Conservation (phyloP, 2,888 invertebrate species). For the Xylocampa areola region DNA sequence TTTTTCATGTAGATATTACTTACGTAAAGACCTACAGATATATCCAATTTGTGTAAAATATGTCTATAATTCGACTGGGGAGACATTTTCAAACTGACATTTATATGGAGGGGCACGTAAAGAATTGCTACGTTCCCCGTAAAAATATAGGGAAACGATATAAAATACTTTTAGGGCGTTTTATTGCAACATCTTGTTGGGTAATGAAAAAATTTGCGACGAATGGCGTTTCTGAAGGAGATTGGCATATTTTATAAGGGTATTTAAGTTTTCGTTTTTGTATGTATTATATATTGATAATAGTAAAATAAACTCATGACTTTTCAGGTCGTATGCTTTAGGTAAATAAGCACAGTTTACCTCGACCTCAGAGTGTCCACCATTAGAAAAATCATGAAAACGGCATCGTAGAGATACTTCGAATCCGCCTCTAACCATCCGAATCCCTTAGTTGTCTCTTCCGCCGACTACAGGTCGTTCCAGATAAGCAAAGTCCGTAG, state of each 20-base stretch:
- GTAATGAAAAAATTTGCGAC: conserved; percentile 31
- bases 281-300: conserved; percentile 2
- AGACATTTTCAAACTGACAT: conserved; percentile 33
- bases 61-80: conserved; percentile 6
- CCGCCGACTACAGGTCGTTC: too few species aligned
- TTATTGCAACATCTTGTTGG: conserved; percentile 24
- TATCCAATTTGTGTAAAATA: conserved; percentile 46
- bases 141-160: conserved; percentile 28
- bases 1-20: too few species aligned
- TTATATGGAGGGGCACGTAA: conserved; percentile 16
- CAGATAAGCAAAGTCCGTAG: too few species aligned
- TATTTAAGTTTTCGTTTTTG: too few species aligned
- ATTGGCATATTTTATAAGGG: conserved; percentile 15
- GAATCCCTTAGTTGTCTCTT: too few species aligned
- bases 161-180: conserved; percentile 22
- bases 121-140: conserved; percentile 21
- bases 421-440: too few species aligned
- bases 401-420: too few species aligned
- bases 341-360: too few species aligned
- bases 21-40: conserved; percentile 26
- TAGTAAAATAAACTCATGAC: too few species aligned
- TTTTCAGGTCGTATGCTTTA: too few species aligned
- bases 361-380: too few species aligned
- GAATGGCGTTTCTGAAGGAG: conserved; percentile 2
- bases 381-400: too few species aligned